These are phyloP conservation scores for Muricea muricata DNA, from an alignment of 92 coral and sea anemone species.

Conservation along the genomic window DNA sequence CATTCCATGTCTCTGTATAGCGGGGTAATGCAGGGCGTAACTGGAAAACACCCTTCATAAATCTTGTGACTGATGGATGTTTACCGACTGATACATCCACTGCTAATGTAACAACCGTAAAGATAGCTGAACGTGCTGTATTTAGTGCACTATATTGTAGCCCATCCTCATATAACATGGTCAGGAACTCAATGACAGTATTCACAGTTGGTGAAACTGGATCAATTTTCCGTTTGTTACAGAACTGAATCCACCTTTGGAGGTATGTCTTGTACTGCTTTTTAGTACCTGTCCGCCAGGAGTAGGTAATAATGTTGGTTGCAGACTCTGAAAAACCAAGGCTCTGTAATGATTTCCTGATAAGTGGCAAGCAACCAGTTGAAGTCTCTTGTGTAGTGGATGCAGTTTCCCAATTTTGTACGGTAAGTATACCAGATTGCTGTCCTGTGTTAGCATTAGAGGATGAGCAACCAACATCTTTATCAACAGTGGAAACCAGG, in stretches of 20 bases:
- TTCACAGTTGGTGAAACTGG: conserved; percentile 59
- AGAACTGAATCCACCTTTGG: conserved; percentile 58
- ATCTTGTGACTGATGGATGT: conserved; percentile 59
- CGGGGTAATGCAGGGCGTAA: conserved; percentile 60
- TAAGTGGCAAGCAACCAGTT: conserved; percentile 51
- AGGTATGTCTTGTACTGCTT: conserved; percentile 61
- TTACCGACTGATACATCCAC: conserved; percentile 54
- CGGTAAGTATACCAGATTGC: conserved; percentile 48
- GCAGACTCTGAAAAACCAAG: neutral
- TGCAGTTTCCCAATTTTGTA: conserved; percentile 35
- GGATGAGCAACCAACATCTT: conserved; percentile 42
- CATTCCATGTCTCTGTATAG: conserved; percentile 67
- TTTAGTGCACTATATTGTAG: conserved; percentile 60
- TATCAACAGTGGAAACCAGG: conserved; percentile 55
- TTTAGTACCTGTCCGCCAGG: conserved; percentile 51
- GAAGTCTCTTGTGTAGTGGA: conserved; percentile 37
- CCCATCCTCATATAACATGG: conserved; percentile 54
- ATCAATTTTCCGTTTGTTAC: conserved; percentile 39
- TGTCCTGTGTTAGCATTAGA: conserved; percentile 30
- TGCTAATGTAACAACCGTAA: conserved; percentile 26
- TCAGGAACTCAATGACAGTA: conserved; percentile 52
- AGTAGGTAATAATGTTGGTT: neutral
- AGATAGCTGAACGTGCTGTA: conserved; percentile 69
- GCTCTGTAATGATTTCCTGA: conserved; percentile 48
- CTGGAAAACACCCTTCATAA: conserved; percentile 60